Conservation (phyloP, 2,888 invertebrate species). For the Yponomeuta cagnagella region DNA sequence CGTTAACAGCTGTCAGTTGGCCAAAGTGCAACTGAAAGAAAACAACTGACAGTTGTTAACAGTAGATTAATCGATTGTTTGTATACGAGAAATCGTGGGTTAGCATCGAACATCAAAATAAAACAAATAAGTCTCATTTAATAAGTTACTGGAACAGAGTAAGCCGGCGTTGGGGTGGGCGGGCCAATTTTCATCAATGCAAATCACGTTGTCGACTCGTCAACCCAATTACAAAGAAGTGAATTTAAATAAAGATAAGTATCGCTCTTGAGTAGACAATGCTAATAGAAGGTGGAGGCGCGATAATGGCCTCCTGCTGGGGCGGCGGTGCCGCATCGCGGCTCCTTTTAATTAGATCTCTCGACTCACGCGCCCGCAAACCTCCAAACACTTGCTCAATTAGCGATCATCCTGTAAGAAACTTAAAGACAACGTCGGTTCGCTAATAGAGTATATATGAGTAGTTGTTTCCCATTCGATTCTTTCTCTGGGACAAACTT, state of each 20-base stretch:
- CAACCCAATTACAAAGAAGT: slow-evolving; percentile 76
- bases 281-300: slow-evolving; percentile 73
- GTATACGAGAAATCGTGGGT: not conserved
- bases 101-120: not conserved
- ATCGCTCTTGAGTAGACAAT: slow-evolving; percentile 75
- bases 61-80: no score
- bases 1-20: no score
- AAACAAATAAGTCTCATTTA: slow-evolving; percentile 8
- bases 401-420: slow-evolving; percentile 50
- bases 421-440: slow-evolving; percentile 46
- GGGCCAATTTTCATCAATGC: slow-evolving; percentile 74
- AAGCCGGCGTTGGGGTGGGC: slow-evolving; percentile 35
- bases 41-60: no score
- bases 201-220: slow-evolving; percentile 77
- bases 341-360: slow-evolving; percentile 72
- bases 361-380: slow-evolving; percentile 63
- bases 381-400: slow-evolving; percentile 72
- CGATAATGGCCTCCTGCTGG: slow-evolving; percentile 70
- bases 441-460: slow-evolving; percentile 31
- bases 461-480: slow-evolving; percentile 21
- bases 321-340: slow-evolving; percentile 32
- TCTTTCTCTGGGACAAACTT: no score
- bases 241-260: slow-evolving; percentile 77
- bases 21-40: no score
- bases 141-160: slow-evolving; percentile 46